Base-by-base conservation (phyloP, 2,797 vertebrate species). In the Oryzias dopingdopingensis region DNA sequence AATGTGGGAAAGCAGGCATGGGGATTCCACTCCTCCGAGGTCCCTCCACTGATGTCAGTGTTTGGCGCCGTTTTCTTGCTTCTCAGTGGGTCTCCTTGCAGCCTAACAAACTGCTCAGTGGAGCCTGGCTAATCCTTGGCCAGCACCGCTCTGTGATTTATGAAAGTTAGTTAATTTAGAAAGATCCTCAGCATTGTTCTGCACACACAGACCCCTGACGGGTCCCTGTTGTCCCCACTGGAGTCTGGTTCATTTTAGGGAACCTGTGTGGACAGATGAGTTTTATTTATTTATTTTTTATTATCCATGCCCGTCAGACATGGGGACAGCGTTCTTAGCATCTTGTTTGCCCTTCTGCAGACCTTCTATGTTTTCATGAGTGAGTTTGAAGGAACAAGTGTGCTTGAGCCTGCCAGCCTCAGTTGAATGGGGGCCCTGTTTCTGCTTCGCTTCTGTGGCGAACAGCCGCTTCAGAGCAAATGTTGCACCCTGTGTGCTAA, bases 81-180 rank as follows among this genome's bases (percentile, higher is more conserved):
- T 77, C 77, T 82, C 68, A 47, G 74, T 80, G 72, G 77, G 72
- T 80, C 80, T 80, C 74, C 83, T 81, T 67, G 29, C 75, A 82
- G 83, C 80, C 88, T 87, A 89, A 89, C 84, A 88, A 88, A 90
- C 83, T 76, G 89, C 81, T 85, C 82, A 58, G 72, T 81, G 84
- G 82, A 88, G 89, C 85, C 64, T 57, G 55, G 72, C 78, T 91
- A 91, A 92, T 92, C 89, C 90, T 57, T 68, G 62, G 76, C 82
- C 77, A 80, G 81, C 69, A 60, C 69, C 79, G 69, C 74, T 74
- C 79, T 54, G 74, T 81, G 77, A 87, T 89, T 89, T 91, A 90
- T 89, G 86, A 72, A 88, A 87, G 81, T 89, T 87, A 84, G 84
- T 89, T 89, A 60, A 89, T 86, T 89, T 88, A 58, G 73, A 72